Evolutionary conservation across 2,797 vertebrate genomes (phyloP), one percentile per base, ranked within the genome.

Genomic region (Selene dorsalis): DNA sequence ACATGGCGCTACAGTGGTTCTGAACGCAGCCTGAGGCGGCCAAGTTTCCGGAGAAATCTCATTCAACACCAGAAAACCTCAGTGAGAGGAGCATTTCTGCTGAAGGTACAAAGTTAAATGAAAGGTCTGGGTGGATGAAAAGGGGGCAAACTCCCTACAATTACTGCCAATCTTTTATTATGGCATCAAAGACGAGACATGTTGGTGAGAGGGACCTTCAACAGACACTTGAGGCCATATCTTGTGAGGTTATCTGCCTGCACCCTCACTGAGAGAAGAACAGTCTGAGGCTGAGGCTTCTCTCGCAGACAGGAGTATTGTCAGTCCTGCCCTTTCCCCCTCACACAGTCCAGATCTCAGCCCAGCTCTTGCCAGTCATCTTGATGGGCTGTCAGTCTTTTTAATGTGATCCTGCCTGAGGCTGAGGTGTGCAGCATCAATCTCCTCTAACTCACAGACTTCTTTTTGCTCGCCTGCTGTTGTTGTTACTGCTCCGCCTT

Each of bases 121-220:
- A 80, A 79, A 73, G 62, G 52, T 12, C 24, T 6, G 35, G 17
- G 39, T 13, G 10, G 22, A 60, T 41, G 48, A 39, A 75, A 67
- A 38, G 39, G 52, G 13, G 9, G 4, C 47, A 63, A 63, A 56
- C 24, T 53, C n/a, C 4, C 20, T 1, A 28, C 20, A 56, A 55
- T 39, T 61, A 55, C 39, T 57, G 18, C 16, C 30, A 73, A 28
- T 57, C 71, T 43, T 67, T 64, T 12, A 45, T 67, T 47, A 45
- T 30, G 62, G 18, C 26, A 43, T 69, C 39, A 66, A 59, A 30
- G 6, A 6, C 0, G 52, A 52, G 70, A 70, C 45, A 66, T 58
- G 76, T 74, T 70, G 55, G 18, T 55, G 22, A 22, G 28, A 62
- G 41, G 1, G 7, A 39, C 56, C 24, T 32, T 67, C 41, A 61